Conservation (phyloP, 92 coral and sea anemone species). For the Zoanthus sociatus region DNA sequence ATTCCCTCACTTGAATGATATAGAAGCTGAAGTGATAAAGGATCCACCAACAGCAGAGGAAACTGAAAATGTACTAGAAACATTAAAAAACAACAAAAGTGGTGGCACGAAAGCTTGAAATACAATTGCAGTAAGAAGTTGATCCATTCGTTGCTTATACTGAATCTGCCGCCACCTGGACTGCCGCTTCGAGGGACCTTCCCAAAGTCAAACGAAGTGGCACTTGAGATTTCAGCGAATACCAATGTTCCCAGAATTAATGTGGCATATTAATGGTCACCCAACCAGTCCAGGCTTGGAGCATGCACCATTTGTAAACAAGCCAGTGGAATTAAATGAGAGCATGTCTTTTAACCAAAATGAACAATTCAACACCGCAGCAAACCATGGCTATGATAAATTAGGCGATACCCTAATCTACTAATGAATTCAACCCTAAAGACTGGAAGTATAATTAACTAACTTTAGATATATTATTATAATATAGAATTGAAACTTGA, state of each 20-base stretch:
- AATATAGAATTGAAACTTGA: too few species aligned
- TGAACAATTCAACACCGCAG: background rate
- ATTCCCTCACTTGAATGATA: too few species aligned
- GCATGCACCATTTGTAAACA: background rate
- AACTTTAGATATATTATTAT: background rate
- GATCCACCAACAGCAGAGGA: too few species aligned
- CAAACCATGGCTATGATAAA: background rate
- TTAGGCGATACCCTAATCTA: background rate
- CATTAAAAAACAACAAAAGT: too few species aligned
- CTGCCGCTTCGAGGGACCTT: background rate
- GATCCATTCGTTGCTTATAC: too few species aligned
- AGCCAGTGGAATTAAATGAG: background rate
- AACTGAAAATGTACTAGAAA: too few species aligned
- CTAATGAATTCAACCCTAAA: background rate
- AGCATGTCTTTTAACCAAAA: background rate
- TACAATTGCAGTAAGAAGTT: too few species aligned
- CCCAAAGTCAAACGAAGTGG: background rate
- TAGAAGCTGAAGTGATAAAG: too few species aligned
- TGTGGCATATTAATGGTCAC: background rate
- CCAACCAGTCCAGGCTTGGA: background rate
- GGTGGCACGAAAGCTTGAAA: too few species aligned
- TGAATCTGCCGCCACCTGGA: background rate
- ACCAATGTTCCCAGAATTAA: background rate
- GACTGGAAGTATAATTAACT: background rate
- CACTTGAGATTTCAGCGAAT: background rate